Evolutionary conservation across 2,888 invertebrate species (phyloP).

Genomic region (Terebella lapidaria): DNA sequence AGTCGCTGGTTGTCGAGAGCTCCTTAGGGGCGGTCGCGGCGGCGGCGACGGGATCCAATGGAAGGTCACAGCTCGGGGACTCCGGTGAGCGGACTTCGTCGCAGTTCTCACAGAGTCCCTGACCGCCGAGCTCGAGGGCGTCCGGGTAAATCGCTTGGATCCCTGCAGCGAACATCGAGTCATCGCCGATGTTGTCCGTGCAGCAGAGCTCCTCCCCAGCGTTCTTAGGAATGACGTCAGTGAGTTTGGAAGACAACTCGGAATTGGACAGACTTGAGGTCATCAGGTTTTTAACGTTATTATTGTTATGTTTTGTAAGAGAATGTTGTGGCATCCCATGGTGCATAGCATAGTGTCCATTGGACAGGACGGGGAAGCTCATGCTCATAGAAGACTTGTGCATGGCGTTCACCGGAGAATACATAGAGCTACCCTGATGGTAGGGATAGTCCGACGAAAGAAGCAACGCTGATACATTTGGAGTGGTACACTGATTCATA

Average conservation of each 20-base stretch:
- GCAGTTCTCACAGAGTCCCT: background rate
- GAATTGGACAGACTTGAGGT: background rate
- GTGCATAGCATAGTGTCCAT: background rate
- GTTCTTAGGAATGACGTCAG: background rate
- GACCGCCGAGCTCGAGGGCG: background rate
- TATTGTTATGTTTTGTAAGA: background rate
- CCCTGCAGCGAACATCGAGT: background rate
- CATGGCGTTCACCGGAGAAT: background rate
- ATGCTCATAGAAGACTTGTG: background rate
- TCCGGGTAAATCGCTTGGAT: background rate
- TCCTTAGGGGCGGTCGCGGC: background rate
- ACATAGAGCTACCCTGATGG: background rate
- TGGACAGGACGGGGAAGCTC: background rate
- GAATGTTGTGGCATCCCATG: background rate
- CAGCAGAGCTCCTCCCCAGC: background rate
- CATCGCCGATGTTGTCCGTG: background rate
- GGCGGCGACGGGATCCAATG: background rate
- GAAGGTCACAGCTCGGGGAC: background rate
- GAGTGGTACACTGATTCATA: background rate
- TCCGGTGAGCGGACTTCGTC: background rate
- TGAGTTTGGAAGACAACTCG: background rate
- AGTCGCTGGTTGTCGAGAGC: too few relatives aligned
- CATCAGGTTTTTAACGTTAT: background rate
- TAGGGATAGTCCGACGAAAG: background rate
- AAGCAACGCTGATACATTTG: too few relatives aligned